Conservation (phyloP, 1,140 invertebrate species). For the Tyrophagus putrescentiae region DNA sequence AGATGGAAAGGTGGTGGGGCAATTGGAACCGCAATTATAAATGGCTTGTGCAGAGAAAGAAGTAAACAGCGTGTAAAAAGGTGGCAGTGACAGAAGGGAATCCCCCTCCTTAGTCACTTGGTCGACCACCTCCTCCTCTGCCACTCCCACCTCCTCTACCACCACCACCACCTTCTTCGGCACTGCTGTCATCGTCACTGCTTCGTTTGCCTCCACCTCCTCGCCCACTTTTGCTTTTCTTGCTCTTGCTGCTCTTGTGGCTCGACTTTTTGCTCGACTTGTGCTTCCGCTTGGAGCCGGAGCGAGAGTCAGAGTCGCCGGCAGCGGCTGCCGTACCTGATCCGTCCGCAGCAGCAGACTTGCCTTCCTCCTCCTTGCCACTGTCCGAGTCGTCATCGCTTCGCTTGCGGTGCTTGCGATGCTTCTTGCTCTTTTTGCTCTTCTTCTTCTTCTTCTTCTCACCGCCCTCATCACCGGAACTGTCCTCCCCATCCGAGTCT, state of each 20-base stretch:
- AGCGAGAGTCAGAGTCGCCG: neutral
- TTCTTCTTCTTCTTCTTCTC: conserved; percentile 4
- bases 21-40: too few species aligned
- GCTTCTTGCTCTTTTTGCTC: neutral
- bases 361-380: neutral
- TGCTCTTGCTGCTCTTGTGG: neutral
- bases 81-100: too few species aligned
- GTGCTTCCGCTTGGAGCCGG: conserved; percentile 7
- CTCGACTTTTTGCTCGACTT: neutral
- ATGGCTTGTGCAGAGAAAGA: too few species aligned
- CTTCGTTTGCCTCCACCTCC: too few species aligned
- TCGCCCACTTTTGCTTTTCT: neutral
- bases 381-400: neutral
- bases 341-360: neutral
- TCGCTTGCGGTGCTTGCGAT: neutral
- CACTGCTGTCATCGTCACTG: conserved; percentile 4
- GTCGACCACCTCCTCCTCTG: too few species aligned
- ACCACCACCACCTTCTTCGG: neutral
- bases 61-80: too few species aligned
- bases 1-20: too few species aligned
- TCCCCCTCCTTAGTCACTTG: too few species aligned
- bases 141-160: conserved; percentile 1
- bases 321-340: neutral
- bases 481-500: conserved; percentile 4
- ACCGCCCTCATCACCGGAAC: conserved; percentile 2